Conservation (phyloP, 2,113 vertebrate genomes). For the Heterocephalus glaber region DNA sequence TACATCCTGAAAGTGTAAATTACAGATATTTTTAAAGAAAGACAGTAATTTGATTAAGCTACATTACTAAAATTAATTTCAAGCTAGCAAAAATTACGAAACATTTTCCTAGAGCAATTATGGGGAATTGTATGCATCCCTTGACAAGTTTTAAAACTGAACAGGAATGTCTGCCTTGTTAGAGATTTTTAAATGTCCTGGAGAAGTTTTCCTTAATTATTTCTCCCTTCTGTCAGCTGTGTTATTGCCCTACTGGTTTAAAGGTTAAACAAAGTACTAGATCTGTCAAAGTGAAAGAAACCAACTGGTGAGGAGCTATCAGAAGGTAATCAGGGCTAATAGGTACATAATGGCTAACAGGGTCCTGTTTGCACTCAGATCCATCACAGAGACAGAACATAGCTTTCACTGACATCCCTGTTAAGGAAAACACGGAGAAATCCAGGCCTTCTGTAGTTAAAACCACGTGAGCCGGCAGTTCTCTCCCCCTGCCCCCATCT, state of each 20-base stretch:
- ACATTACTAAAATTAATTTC: constrained; percentile 74
- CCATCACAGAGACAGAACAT: constrained; percentile 92
- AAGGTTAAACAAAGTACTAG: constrained; percentile 97
- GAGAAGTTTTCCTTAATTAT: constrained; percentile 89
- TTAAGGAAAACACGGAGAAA: constrained; percentile 83
- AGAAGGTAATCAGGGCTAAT: constrained; percentile 99
- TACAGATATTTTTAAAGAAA: constrained; percentile 75
- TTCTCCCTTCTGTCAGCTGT: constrained; percentile 88
- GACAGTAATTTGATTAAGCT: constrained; percentile 78
- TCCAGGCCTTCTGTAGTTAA: constrained; percentile 65
- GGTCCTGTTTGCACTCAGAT: constrained; percentile 93
- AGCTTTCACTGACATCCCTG: constrained; percentile 88
- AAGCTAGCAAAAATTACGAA: constrained; percentile 69
- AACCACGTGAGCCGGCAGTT: constrained; percentile 53
- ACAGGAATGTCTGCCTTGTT: constrained; percentile 84
- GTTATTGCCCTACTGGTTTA: constrained; percentile 90
- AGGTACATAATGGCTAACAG: constrained; percentile 98
- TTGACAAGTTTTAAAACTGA: constrained; percentile 81
- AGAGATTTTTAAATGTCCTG: constrained; percentile 82
- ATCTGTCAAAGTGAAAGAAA: constrained; percentile 97
- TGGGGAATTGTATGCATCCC: constrained; percentile 68
- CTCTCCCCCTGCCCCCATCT: background rate
- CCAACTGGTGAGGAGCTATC: constrained; percentile 94
- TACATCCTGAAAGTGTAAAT: constrained; percentile 69
- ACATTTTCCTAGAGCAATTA: constrained; percentile 50